Percentiles rank a stretch among this genome's conserved stretches.
These are phyloP conservation scores for Xenopus tropicalis DNA, from an alignment of 2,113 vertebrate species.

Conservation along the genomic window UCB_Xtro_10.0 CM004446.2:144345001-144345500, in stretches of 20 bases:
- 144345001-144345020: conserved; percentile 10
- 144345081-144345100: neutral
- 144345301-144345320: neutral
- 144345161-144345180: conserved; percentile 15
- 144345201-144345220: conserved; percentile 8
- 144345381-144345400: too few species aligned
- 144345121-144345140: too few species aligned
- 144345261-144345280: too few species aligned
- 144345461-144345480: too few species aligned
- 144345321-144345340: neutral
- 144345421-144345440: too few species aligned
- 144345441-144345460: too few species aligned
- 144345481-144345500: too few species aligned
- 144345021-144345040: conserved; percentile 13
- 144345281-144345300: neutral
- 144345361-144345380: too few species aligned
- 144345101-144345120: neutral
- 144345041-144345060: conserved; percentile 20
- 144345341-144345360: neutral
- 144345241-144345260: conserved; percentile 1
- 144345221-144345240: conserved; percentile 5
- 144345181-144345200: conserved; percentile 1
- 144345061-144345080: neutral
- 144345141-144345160: too few species aligned
- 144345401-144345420: too few species aligned